These are phyloP conservation scores for Trypoxylus dichotomus DNA, from an alignment of 1,140 invertebrate genomes.

Conservation along the genomic window DNA sequence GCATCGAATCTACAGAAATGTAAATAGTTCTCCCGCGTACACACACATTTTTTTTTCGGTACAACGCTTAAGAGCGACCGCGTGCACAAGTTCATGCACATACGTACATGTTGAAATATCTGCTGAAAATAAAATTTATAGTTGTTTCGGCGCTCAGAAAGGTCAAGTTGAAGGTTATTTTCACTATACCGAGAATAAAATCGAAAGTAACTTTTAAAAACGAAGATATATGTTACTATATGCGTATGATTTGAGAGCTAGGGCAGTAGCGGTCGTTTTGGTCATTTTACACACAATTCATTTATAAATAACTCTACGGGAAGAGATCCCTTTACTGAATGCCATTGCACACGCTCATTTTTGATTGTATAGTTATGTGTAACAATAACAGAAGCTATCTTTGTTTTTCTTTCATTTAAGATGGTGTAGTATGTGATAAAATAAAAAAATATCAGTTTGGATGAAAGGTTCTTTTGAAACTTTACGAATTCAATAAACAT, in stretches of 20 bases:
- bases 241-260: neutral
- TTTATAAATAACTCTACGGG: no score
- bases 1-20: neutral
- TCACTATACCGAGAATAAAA: constrained; percentile 18
- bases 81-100: constrained; percentile 1
- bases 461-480: no score
- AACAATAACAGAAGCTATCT: no score
- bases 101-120: constrained; percentile 19
- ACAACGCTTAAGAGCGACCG: neutral
- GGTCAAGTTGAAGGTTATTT: constrained; percentile 23
- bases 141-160: constrained; percentile 12
- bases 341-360: no score
- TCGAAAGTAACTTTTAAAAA: constrained; percentile 13
- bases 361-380: no score
- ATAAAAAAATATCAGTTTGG: no score
- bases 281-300: no score
- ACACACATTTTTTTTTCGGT: neutral
- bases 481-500: no score
- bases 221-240: neutral
- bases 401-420: no score
- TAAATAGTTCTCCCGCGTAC: neutral
- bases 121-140: constrained; percentile 26
- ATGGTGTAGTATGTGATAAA: no score
- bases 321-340: no score
- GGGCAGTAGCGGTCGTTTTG: neutral